phyloP scores from a whole-genome alignment of 2,888 invertebrate genomes.

The Stenotaenia linearis region DNA sequence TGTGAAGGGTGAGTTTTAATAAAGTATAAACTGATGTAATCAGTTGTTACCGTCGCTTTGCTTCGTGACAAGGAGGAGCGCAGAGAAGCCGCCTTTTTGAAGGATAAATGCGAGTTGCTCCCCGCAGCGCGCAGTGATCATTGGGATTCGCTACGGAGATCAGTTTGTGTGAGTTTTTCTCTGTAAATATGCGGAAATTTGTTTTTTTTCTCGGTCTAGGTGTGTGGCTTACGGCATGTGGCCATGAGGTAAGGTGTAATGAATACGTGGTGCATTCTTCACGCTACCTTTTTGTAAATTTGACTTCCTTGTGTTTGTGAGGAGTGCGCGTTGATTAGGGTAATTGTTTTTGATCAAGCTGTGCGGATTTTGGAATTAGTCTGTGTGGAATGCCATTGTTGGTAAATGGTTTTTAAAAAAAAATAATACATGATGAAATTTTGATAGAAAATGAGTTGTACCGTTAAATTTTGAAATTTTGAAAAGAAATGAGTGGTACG shows the following conservation, averaged over 20 bases:
- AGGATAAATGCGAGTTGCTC: neutral
- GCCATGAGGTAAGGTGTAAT: neutral
- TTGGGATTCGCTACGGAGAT: neutral
- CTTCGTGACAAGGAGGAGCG: neutral
- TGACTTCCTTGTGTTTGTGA: no score
- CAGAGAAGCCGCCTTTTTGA: neutral
- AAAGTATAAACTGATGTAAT: neutral
- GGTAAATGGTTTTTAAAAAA: no score
- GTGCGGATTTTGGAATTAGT: neutral
- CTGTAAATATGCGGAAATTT: neutral
- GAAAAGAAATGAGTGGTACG: no score
- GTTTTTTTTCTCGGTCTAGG: neutral
- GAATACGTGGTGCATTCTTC: neutral
- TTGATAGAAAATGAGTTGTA: no score
- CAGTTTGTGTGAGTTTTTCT: neutral
- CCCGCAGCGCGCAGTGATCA: neutral
- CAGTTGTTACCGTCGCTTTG: neutral
- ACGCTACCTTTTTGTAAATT: no score
- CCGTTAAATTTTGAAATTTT: no score
- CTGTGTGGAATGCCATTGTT: no score
- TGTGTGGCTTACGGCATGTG: no score
- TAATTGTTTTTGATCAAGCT: neutral
- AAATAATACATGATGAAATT: no score
- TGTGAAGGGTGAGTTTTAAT: neutral
- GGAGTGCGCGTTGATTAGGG: no score